These are phyloP conservation scores for Ophion obscuratus DNA, from an alignment of 2,888 invertebrate genomes.

Conservation along the genomic window DNA sequence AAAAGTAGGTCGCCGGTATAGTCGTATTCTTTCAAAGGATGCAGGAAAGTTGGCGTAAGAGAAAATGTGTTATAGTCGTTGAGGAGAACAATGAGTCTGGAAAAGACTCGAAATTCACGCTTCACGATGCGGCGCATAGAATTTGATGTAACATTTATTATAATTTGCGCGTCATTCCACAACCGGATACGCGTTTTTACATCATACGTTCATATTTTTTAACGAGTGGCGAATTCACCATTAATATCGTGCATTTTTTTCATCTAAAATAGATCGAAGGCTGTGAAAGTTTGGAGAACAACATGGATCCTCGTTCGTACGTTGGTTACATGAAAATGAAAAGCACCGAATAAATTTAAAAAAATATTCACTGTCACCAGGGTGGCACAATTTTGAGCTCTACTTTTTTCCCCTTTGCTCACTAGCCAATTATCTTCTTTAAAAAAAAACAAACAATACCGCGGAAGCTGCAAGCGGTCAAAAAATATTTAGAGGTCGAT, in stretches of 20 bases:
- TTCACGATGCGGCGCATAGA: constrained; percentile 35
- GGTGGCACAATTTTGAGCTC: no score
- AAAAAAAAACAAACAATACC: no score
- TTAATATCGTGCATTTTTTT: neutral
- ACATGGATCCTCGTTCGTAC: no score
- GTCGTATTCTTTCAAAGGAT: constrained; percentile 38
- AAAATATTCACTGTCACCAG: no score
- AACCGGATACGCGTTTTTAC: constrained; percentile 8
- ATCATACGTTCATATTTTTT: neutral
- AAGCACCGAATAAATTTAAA: no score
- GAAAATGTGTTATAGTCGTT: constrained; percentile 43
- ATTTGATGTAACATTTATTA: constrained; percentile 26
- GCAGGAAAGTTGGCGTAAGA: constrained; percentile 15
- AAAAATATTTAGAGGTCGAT: no score
- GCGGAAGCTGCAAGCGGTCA: no score
- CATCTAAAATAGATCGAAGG: neutral
- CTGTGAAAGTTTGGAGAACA: neutral
- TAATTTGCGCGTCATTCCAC: constrained; percentile 27
- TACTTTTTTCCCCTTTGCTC: no score
- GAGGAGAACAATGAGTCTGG: constrained; percentile 37
- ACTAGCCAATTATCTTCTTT: no score
- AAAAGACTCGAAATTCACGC: constrained; percentile 43
- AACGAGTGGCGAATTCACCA: neutral
- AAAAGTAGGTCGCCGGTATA: constrained; percentile 45
- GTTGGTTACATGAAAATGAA: neutral